These are phyloP conservation scores for Drosophila novamexicana DNA, from an alignment of 1,140 invertebrate genomes.

Conservation along the genomic window DNA sequence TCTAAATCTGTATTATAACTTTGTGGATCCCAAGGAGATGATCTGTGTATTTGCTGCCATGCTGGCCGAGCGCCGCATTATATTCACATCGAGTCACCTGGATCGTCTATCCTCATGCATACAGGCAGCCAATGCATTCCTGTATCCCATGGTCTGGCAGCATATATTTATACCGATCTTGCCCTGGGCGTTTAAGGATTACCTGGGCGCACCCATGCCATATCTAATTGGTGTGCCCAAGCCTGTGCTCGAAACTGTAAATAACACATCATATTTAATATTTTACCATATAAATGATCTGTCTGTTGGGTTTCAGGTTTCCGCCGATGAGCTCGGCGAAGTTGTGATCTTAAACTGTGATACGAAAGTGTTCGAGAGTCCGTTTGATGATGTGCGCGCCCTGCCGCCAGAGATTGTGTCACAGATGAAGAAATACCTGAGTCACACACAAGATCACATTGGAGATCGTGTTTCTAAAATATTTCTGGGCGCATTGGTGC, in stretches of 20 bases:
- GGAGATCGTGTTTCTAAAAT: conserved; percentile 96
- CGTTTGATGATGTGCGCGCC: conserved; percentile 94
- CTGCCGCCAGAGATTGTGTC: conserved; percentile 93
- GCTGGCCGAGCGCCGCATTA: conserved; percentile 95
- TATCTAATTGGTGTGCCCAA: conserved; percentile 97
- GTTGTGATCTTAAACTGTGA: conserved; percentile 96
- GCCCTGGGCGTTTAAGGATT: conserved; percentile 94
- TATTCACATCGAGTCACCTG: conserved; percentile 94
- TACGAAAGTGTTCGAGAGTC: conserved; percentile 92
- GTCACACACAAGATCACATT: conserved; percentile 85
- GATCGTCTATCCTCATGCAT: conserved; percentile 96
- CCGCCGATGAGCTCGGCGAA: conserved; percentile 92
- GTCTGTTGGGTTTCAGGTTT: conserved; percentile 87
- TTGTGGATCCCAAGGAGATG: conserved; percentile 96
- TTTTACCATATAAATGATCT: background rate
- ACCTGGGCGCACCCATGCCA: conserved; percentile 96
- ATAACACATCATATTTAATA: background rate
- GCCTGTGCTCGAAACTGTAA: conserved; percentile 88
- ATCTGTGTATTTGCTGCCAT: conserved; percentile 97
- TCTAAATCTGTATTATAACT: conserved; percentile 97
- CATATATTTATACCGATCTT: conserved; percentile 98
- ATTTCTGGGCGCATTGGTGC: conserved; percentile 95
- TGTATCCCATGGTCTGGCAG: conserved; percentile 99
- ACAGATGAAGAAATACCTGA: conserved; percentile 88
- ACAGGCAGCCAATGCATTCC: conserved; percentile 95